Evolutionary conservation across 1,140 invertebrate species (phyloP).

Genomic region (Zaprionus davidi): DNA sequence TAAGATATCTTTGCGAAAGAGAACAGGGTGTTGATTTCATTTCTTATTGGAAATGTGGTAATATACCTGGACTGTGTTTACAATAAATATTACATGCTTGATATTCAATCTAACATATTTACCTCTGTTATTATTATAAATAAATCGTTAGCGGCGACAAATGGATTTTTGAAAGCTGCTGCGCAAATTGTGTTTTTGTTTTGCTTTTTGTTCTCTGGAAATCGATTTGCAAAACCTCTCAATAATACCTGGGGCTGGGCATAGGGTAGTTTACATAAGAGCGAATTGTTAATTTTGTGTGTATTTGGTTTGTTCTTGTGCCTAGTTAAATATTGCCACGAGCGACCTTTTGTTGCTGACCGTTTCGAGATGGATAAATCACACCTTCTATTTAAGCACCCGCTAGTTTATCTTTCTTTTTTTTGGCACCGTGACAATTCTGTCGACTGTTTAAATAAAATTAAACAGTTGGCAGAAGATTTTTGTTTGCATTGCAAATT

Average conservation of each 20-base stretch:
- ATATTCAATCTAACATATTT: constrained; percentile 25
- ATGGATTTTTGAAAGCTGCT: constrained; percentile 32
- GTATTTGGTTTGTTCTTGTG: neutral
- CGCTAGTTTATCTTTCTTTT: neutral
- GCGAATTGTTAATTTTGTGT: constrained; percentile 17
- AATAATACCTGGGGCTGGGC: neutral
- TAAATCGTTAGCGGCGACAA: neutral
- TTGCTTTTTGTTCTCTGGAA: constrained; percentile 7
- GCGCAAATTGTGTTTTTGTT: constrained; percentile 37
- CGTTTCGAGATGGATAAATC: constrained; percentile 18
- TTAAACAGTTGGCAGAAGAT: constrained; percentile 20
- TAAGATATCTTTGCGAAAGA: neutral
- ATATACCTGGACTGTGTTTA: neutral
- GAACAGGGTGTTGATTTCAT: neutral
- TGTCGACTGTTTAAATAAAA: constrained; percentile 37
- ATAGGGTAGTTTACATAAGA: constrained; percentile 37
- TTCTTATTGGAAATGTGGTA: neutral
- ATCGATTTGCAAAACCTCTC: constrained; percentile 5
- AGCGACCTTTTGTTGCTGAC: constrained; percentile 15
- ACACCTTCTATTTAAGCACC: constrained; percentile 56
- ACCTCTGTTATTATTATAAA: constrained; percentile 36
- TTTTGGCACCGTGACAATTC: constrained; percentile 73
- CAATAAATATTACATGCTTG: neutral
- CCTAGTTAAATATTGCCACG: constrained; percentile 2
- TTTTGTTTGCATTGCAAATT: neutral